Evolutionary conservation across 2,797 vertebrate species (phyloP).

Genomic region (Hydrocynus forskahlii): DNA sequence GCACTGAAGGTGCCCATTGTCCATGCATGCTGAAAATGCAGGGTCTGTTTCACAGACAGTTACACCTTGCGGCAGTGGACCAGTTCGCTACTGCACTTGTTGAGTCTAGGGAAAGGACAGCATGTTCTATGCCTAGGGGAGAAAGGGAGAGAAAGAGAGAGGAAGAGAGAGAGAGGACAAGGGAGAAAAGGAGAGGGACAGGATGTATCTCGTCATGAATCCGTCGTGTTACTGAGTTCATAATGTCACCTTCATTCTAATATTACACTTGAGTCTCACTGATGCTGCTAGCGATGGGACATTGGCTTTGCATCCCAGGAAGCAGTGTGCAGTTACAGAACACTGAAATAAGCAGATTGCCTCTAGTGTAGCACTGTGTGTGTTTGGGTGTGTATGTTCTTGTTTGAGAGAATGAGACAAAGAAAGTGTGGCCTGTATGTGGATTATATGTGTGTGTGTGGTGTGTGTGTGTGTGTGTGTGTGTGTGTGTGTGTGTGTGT

Average conservation of each 20-base stretch:
- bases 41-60: slow-evolving; percentile 18
- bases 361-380: slow-evolving; percentile 12
- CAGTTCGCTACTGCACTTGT: slow-evolving; percentile 35
- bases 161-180: background rate
- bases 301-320: background rate
- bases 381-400: slow-evolving; percentile 15
- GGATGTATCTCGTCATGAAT: slow-evolving; percentile 9
- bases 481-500: slow-evolving; percentile 24
- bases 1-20: background rate
- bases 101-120: slow-evolving; percentile 46
- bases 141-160: background rate
- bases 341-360: background rate
- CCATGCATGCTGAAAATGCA: background rate
- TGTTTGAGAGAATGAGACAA: slow-evolving; percentile 9
- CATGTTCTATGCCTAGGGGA: slow-evolving; percentile 41
- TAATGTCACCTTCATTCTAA: slow-evolving; percentile 38
- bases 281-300: background rate
- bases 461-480: slow-evolving; percentile 23
- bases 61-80: slow-evolving; percentile 31
- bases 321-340: slow-evolving; percentile 4
- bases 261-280: background rate
- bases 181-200: background rate
- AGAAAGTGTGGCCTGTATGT: slow-evolving; percentile 1
- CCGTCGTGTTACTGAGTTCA: background rate
- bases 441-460: background rate